Percentiles rank a stretch among this genome's conserved stretches.
Evolutionary conservation across 2,113 vertebrate genomes (phyloP).

Genomic region (Lates calcarifer): DNA sequence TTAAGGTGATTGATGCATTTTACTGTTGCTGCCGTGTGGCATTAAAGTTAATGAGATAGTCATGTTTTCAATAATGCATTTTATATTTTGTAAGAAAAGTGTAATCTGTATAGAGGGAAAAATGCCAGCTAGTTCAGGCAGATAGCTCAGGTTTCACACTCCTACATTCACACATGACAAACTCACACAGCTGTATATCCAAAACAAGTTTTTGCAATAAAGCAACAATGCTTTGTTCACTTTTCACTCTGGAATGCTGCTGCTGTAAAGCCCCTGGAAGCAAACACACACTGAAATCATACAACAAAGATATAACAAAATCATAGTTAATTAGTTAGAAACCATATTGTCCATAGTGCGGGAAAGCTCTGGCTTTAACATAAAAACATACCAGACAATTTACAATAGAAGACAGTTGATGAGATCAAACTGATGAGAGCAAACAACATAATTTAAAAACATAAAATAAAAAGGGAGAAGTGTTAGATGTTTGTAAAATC

Average conservation of each 20-base stretch:
- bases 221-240: too few relatives aligned
- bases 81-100: not conserved
- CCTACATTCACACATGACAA: not conserved
- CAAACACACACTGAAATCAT: too few relatives aligned
- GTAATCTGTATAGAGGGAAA: not conserved
- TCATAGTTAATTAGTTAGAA: too few relatives aligned
- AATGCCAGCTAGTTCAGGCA: not conserved
- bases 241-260: not conserved
- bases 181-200: not conserved
- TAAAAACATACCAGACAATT: not conserved
- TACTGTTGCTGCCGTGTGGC: not conserved
- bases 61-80: not conserved
- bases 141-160: not conserved
- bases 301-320: too few relatives aligned
- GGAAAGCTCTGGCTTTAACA: too few relatives aligned
- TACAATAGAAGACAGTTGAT: not conserved
- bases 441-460: not conserved
- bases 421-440: not conserved
- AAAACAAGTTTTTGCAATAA: not conserved
- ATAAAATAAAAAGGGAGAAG: too few relatives aligned
- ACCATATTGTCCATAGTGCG: too few relatives aligned
- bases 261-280: not conserved
- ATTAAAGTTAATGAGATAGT: not conserved
- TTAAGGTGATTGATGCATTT: not conserved
- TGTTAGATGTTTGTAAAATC: too few relatives aligned